Evolutionary conservation across 2,888 invertebrate genomes (phyloP).

Genomic region (Xylota segnis): DNA sequence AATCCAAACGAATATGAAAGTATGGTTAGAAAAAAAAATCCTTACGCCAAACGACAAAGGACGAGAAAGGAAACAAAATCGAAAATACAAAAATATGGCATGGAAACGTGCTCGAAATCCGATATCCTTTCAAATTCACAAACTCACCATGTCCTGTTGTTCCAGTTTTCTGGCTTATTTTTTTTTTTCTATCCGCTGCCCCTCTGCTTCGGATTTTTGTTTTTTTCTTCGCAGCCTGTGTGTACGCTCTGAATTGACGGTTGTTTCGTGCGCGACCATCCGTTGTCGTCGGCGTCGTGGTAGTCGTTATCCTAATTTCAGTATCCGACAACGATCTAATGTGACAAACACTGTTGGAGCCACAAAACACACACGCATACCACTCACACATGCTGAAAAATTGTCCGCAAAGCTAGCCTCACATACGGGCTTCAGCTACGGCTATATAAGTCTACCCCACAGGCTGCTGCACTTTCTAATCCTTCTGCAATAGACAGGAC

Average conservation of each 20-base stretch:
- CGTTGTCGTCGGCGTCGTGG: conserved; percentile 44
- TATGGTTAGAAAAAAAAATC: conserved; percentile 9
- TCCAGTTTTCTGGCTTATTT: conserved; percentile 57
- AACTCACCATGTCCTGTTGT: conserved; percentile 65
- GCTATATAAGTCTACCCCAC: neutral
- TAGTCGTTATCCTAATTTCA: conserved; percentile 73
- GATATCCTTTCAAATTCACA: conserved; percentile 74
- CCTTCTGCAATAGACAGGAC: neutral
- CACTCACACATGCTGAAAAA: neutral
- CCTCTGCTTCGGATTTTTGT: conserved; percentile 36
- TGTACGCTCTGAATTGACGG: conserved; percentile 48
- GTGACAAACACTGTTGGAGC: conserved; percentile 58
- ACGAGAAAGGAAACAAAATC: conserved; percentile 34
- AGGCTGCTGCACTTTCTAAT: neutral
- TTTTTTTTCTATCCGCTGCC: conserved; percentile 11
- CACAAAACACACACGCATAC: conserved; percentile 5
- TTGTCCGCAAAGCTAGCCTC: conserved; percentile 2
- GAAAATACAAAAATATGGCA: conserved; percentile 66
- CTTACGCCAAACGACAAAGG: conserved; percentile 52
- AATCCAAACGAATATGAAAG: conserved; percentile 52
- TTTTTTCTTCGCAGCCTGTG: conserved; percentile 12
- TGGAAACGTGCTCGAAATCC: conserved; percentile 73
- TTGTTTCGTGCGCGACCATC: conserved; percentile 46
- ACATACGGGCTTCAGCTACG: no score
- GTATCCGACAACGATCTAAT: conserved; percentile 65